Base-by-base conservation (phyloP, 2,113 vertebrate genomes). In the Crotalus horridus region DNA sequence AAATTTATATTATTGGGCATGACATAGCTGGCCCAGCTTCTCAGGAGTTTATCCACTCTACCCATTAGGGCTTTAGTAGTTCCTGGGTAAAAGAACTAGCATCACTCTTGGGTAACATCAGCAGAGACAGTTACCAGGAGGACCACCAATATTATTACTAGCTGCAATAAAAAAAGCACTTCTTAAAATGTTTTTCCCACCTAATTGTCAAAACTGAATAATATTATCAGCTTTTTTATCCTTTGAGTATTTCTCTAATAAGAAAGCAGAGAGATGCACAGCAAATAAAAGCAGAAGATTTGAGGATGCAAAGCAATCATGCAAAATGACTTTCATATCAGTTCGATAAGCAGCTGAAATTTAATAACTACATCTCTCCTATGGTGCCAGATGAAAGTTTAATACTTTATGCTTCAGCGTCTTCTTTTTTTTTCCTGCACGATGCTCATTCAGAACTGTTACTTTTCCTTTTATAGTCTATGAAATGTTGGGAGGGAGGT, bases 241-340 rank as follows among this genome's bases (percentile, higher is more conserved):
- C 97, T 98, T 97, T 98, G 97, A 98, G 98, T 98, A 98, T 98
- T 98, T 98, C 98, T 97, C 98, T 98, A 98, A 98, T 98, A 98
- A 98, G 97, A 97, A 98, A 97, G 97, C 97, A 1, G 94, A 69
- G 97, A 98, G 97, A 97, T 97, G 97, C 97, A 97, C 95, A 96
- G 97, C 97, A 98, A 98, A 98, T 98, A 98, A 98, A 97, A 98
- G 97, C 97, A 95, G 97, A 96, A 97, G 98, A 98, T 97, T 97
- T 96, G 97, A 97, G 97, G 97, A 97, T 97, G 97, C 97, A 96
- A 97, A 97, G 97, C 96, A 98, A 98, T 98, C 98, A 97, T 97
- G 97, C 97, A 98, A 98, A 98, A 98, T 98, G 97, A 98, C 98
- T 98, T 98, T 98, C 97, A 98, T 98, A 98, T 98, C 97, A 98